Percentiles rank a stretch among this genome's conserved stretches.
phyloP scores from a whole-genome alignment of 2,888 invertebrate genomes.

The Zhuqinia jingwanae region DNA sequence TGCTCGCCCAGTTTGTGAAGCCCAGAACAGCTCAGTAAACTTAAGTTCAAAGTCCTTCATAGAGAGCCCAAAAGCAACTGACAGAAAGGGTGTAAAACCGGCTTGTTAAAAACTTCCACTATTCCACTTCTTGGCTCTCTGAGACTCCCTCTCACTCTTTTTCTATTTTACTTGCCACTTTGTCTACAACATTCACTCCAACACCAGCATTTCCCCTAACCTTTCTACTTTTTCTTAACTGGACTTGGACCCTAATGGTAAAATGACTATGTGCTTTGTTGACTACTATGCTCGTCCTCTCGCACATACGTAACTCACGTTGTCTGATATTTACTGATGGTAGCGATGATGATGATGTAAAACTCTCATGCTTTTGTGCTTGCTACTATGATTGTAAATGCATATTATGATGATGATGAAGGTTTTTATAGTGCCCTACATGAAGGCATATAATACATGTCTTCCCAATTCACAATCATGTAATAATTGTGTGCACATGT shows the following conservation, averaged over 20 bases:
- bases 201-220: constrained; percentile 14
- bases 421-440: constrained; percentile 10
- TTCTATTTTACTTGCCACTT: constrained; percentile 43
- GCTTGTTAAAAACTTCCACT: constrained; percentile 68
- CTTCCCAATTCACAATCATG: too few species aligned
- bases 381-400: constrained; percentile 1
- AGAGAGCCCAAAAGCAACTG: constrained; percentile 55
- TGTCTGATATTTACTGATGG: background rate
- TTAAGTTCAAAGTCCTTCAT: constrained; percentile 56
- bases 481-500: too few species aligned
- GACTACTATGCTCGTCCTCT: background rate
- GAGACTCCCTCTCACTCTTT: constrained; percentile 8
- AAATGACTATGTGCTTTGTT: background rate
- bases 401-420: background rate
- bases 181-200: constrained; percentile 20
- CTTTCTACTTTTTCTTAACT: background rate
- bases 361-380: constrained; percentile 5
- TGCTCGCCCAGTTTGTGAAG: too few species aligned
- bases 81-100: constrained; percentile 68
- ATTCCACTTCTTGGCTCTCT: constrained; percentile 29
- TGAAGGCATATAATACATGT: background rate
- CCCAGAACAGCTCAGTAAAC: background rate
- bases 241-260: constrained; percentile 2
- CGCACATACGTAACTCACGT: constrained; percentile 16
- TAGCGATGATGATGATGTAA: background rate